phyloP scores from a whole-genome alignment of 1,140 invertebrate species.

The Leptonema lineaticorne region DNA sequence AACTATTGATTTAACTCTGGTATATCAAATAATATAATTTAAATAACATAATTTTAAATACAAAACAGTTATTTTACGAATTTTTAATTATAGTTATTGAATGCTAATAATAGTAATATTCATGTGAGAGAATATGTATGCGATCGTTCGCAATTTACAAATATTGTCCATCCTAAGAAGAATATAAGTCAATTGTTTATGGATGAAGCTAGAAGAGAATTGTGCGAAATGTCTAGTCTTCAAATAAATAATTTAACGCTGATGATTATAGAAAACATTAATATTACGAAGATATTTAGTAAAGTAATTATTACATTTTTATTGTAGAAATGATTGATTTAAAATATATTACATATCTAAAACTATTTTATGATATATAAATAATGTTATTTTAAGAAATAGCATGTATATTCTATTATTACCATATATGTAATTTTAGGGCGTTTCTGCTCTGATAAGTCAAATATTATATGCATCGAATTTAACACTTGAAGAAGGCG shows the following conservation, averaged over 20 bases:
- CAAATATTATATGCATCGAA: constrained; percentile 56
- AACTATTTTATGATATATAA: too few species aligned
- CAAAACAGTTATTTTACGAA: constrained; percentile 4
- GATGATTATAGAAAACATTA: constrained; percentile 54
- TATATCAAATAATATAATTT: constrained; percentile 19
- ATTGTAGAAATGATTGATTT: too few species aligned
- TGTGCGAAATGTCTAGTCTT: constrained; percentile 53
- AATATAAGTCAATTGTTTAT: not conserved
- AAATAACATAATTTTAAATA: not conserved
- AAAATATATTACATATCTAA: too few species aligned
- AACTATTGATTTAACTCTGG: constrained; percentile 46
- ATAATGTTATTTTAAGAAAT: not conserved
- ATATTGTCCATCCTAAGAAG: not conserved
- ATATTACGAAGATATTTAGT: constrained; percentile 55
- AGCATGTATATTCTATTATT: constrained; percentile 40
- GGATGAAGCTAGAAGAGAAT: constrained; percentile 45
- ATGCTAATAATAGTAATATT: not conserved
- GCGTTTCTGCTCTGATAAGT: constrained; percentile 51
- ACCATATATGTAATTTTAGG: constrained; percentile 42
- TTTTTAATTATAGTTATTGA: constrained; percentile 15
- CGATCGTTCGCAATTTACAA: constrained; percentile 3
- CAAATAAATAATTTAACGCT: constrained; percentile 51
- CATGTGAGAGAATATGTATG: constrained; percentile 23
- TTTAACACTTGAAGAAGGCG: constrained; percentile 53
- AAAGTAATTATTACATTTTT: constrained; percentile 46